Evolutionary conservation across 2,113 vertebrate genomes (phyloP).

Genomic region (Phalacrocorax carbo): DNA sequence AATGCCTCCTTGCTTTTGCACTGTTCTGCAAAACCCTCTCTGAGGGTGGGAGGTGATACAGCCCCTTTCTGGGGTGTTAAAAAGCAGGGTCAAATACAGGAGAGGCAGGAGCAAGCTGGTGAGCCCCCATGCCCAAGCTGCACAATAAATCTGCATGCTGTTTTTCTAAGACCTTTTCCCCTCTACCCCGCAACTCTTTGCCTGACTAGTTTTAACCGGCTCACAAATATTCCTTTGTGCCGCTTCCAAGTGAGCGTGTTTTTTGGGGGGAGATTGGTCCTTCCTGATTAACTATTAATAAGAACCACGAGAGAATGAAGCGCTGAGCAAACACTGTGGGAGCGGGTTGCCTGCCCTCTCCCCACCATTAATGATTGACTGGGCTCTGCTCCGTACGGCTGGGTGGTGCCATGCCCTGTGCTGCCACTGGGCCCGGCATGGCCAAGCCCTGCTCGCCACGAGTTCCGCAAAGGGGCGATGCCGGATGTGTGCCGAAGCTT

Average conservation of each 20-base stretch:
- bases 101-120: not conserved
- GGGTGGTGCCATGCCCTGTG: accelerated
- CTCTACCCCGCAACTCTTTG: not conserved
- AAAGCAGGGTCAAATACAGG: not conserved
- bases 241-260: not conserved
- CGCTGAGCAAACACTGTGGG: accelerated
- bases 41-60: not conserved
- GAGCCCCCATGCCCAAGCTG: accelerated
- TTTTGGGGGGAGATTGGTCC: not conserved
- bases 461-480: accelerated
- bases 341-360: not conserved
- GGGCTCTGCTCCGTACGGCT: accelerated
- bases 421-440: not conserved
- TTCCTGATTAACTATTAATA: conserved; percentile 13
- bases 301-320: not conserved
- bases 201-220: not conserved
- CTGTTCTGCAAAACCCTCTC: accelerated
- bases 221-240: not conserved
- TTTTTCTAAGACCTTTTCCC: not conserved
- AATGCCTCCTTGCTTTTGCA: not conserved
- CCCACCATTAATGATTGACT: not conserved
- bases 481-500: not conserved
- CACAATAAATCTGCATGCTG: accelerated
- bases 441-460: accelerated
- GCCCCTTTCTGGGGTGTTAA: not conserved